Percentiles rank a stretch among this genome's conserved stretches.
phyloP scores from a whole-genome alignment of 2,113 vertebrate genomes.

The Lepus europaeus region DNA sequence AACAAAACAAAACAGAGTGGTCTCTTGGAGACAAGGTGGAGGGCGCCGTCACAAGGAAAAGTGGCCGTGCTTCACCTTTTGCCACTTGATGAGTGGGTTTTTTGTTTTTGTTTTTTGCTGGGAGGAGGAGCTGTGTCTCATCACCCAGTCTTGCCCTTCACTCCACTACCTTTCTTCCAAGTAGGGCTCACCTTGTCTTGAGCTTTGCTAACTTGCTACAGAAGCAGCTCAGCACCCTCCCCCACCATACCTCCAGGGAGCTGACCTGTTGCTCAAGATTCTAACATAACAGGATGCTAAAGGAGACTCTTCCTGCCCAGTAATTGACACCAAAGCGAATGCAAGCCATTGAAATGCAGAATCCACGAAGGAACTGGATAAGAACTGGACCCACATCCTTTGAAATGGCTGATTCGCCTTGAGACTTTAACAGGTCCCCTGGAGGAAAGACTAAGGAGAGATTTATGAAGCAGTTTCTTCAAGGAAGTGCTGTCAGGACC shows the following conservation, averaged over 20 bases:
- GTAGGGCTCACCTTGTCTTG: neutral
- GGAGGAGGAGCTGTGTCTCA: neutral
- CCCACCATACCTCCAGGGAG: neutral
- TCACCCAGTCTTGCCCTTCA: neutral
- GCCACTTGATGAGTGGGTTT: neutral
- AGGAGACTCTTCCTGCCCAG: neutral
- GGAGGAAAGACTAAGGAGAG: neutral
- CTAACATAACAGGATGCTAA: neutral
- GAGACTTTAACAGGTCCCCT: neutral
- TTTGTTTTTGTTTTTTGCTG: neutral
- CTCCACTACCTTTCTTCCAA: neutral
- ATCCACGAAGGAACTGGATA: neutral
- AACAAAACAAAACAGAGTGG: too few relatives aligned
- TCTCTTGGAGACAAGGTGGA: neutral
- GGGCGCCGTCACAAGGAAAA: neutral
- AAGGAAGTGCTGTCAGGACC: neutral
- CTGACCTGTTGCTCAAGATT: neutral
- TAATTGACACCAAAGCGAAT: neutral
- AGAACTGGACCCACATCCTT: neutral
- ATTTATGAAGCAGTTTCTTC: neutral
- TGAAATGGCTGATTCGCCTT: neutral
- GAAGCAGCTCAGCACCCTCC: neutral
- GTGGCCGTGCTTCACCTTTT: neutral
- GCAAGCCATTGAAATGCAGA: neutral
- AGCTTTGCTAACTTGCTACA: neutral